phyloP scores from a whole-genome alignment of 2,888 invertebrate species.

The Lycaena phlaeas region DNA sequence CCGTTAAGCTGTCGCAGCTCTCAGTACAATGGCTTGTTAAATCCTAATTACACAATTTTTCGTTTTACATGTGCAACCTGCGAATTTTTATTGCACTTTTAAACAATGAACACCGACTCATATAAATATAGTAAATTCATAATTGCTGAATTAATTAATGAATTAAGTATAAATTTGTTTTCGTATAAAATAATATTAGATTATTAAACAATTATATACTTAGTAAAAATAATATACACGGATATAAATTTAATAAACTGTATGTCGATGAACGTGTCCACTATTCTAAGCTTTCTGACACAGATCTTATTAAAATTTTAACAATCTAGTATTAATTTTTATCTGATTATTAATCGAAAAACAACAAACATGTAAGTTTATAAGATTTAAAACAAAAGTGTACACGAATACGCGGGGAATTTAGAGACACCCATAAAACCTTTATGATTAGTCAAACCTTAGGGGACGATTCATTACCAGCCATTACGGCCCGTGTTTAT shows the following conservation, averaged over 20 bases:
- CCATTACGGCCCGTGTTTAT: slow-evolving; percentile 72
- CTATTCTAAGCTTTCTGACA: no score
- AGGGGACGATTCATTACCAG: slow-evolving; percentile 69
- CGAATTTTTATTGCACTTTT: background rate
- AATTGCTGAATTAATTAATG: slow-evolving; percentile 4
- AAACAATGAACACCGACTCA: slow-evolving; percentile 1
- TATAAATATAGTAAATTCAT: slow-evolving; percentile 4
- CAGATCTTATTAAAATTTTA: no score
- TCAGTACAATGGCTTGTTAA: slow-evolving; percentile 4
- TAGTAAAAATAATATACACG: no score
- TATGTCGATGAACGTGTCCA: no score
- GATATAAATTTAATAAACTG: no score
- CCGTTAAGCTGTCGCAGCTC: slow-evolving; percentile 1
- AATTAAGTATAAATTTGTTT: no score
- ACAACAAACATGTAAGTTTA: no score
- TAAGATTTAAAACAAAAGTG: background rate
- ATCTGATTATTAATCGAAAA: no score
- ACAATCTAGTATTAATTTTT: no score
- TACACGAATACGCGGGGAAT: background rate
- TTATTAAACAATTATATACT: no score
- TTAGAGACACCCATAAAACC: slow-evolving; percentile 59
- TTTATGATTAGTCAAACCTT: slow-evolving; percentile 70
- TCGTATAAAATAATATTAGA: no score
- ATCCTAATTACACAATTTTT: background rate
- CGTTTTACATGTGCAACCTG: slow-evolving; percentile 1